Base-by-base conservation (phyloP, 2,113 vertebrate genomes). In the Cygnus atratus region DNA sequence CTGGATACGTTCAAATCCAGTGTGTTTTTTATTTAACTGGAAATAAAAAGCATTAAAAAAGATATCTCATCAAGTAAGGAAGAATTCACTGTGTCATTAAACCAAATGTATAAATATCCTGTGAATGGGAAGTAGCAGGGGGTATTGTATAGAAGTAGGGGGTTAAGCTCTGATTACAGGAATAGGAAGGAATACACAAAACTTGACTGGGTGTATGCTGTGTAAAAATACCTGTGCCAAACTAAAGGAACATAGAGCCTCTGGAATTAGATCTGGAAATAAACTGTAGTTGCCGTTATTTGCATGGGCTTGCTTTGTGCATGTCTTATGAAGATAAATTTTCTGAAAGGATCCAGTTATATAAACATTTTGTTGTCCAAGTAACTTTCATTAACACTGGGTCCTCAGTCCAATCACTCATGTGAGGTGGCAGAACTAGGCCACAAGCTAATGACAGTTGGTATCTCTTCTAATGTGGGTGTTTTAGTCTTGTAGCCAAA, bases 371-470 rank as follows among this genome's bases (percentile, higher is more conserved):
- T 72, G 22, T 65, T 2, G 0, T 31, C 13, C 52, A 41, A 78
- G 9, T 71, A 21, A 46, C 61, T 76, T 81, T 11, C 0, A 0
- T 57, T 76, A 70, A 22, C 1, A 6, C 48, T 73, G 9, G 0
- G 0, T 85, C 62, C 35, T 61, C 77, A 16, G 7, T 81, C 61
- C n/a, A 37, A 18, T 74, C 0, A 1, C 24, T 90, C 21, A 6
- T 18, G 15, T 70, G 63, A 66, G 26, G 31, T 33, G 76, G 59
- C 16, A 87, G 81, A 87, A 75, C 72, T 57, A 68, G 43, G 33
- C 43, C 10, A 10, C 24, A 33, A 59, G 20, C 16, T 81, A 72
- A 43, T 58, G 48, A 31, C 4, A 3, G 13, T 87, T 59, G 76
- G 12, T 74, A 58, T 73, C 62, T 81, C 61, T 87, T 73, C 67